These are phyloP conservation scores for Bradynema listronoti DNA, from an alignment of 1,140 invertebrate species.

Conservation along the genomic window DNA sequence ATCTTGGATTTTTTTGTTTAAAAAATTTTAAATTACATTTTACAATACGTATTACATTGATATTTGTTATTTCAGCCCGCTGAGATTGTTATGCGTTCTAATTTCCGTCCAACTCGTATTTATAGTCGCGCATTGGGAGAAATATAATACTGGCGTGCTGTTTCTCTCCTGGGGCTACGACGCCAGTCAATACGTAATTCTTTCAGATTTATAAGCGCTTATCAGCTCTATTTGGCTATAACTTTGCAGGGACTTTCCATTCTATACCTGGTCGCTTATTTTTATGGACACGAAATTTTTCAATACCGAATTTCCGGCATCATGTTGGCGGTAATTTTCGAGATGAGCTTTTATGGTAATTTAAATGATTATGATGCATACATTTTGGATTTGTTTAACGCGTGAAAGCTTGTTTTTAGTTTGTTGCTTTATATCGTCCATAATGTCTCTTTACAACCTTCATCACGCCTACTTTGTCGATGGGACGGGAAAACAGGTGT, in stretches of 20 bases:
- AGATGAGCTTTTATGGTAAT: constrained; percentile 47
- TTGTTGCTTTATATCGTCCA: constrained; percentile 45
- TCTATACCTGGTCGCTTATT: constrained; percentile 49
- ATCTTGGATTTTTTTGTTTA: no score
- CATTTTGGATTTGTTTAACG: neutral
- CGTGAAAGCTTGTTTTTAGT: constrained; percentile 23
- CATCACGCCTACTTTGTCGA: constrained; percentile 47
- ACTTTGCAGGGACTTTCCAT: constrained; percentile 46
- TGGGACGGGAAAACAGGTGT: constrained; percentile 53
- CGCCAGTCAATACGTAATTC: constrained; percentile 61
- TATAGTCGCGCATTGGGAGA: constrained; percentile 63
- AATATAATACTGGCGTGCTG: constrained; percentile 63
- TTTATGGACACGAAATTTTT: constrained; percentile 45
- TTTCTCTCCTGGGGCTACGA: constrained; percentile 64
- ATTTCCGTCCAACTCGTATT: constrained; percentile 60
- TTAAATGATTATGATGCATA: neutral
- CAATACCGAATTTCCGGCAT: constrained; percentile 45
- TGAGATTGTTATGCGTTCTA: constrained; percentile 57
- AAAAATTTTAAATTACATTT: constrained; percentile 12
- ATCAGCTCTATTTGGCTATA: no score
- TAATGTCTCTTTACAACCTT: constrained; percentile 53
- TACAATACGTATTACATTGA: constrained; percentile 1
- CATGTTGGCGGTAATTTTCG: constrained; percentile 45
- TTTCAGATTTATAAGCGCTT: neutral
- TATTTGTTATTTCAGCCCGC: constrained; percentile 56